These are phyloP conservation scores for Xylota sylvarum DNA, from an alignment of 2,888 invertebrate genomes.

Conservation along the genomic window DNA sequence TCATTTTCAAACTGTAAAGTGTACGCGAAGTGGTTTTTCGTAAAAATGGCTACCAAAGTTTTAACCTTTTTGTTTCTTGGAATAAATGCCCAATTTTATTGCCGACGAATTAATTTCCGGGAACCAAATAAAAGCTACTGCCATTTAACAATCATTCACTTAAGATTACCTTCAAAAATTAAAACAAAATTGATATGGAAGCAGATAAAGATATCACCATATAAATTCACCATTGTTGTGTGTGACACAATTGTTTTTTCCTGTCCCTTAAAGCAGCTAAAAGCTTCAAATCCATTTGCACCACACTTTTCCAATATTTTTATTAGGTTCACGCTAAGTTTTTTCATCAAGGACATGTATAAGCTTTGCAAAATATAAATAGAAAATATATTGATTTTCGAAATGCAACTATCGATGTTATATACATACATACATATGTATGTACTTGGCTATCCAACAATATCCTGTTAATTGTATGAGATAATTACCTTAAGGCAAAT, in stretches of 20 bases:
- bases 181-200: not conserved
- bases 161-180: too few relatives aligned
- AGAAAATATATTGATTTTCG: not conserved
- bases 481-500: not conserved
- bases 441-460: not conserved
- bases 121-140: too few relatives aligned
- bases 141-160: too few relatives aligned
- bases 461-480: not conserved
- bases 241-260: too few relatives aligned
- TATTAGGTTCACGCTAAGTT: not conserved
- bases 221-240: too few relatives aligned
- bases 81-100: too few relatives aligned
- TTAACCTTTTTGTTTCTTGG: too few relatives aligned
- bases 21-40: too few relatives aligned
- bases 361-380: not conserved
- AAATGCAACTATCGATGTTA: not conserved
- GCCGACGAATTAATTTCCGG: too few relatives aligned
- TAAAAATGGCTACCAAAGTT: too few relatives aligned
- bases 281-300: not conserved
- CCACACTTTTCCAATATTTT: not conserved
- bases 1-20: too few relatives aligned
- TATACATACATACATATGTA: too few relatives aligned
- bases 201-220: not conserved
- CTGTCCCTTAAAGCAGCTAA: not conserved
- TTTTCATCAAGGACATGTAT: not conserved